Conservation (phyloP, 2,888 invertebrate genomes). For the Harpalus rufipes region DNA sequence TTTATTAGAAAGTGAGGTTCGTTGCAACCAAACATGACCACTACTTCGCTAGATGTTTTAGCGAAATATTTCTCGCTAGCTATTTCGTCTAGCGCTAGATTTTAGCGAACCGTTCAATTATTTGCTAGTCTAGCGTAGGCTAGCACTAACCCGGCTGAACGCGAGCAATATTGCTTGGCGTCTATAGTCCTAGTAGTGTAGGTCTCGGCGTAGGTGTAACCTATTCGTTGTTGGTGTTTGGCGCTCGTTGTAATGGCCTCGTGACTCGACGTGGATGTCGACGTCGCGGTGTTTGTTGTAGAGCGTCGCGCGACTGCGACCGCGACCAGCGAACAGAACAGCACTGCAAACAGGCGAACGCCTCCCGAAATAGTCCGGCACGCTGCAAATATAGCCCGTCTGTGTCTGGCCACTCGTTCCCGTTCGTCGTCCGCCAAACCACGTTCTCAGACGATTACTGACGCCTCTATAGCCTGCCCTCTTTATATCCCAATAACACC, state of each 20-base stretch:
- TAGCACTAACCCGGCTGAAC: too few species aligned
- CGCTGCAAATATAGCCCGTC: conserved; percentile 70
- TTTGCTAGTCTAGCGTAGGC: too few species aligned
- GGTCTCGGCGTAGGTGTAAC: too few species aligned
- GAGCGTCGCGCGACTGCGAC: not conserved
- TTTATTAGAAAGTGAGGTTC: too few species aligned
- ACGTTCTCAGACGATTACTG: conserved; percentile 69
- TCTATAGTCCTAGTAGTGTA: too few species aligned
- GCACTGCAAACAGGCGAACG: conserved; percentile 43
- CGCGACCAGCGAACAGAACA: not conserved
- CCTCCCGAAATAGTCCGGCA: conserved; percentile 70
- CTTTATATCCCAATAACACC: conserved; percentile 4
- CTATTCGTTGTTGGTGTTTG: conserved; percentile 12
- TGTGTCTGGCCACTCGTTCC: conserved; percentile 7
- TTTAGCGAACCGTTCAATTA: too few species aligned
- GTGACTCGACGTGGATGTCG: conserved; percentile 24
- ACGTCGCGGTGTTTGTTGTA: not conserved
- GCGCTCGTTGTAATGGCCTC: conserved; percentile 40
- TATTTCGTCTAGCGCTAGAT: too few species aligned
- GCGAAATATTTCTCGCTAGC: too few species aligned
- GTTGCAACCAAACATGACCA: too few species aligned
- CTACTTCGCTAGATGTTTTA: too few species aligned
- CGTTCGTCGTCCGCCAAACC: conserved; percentile 68
- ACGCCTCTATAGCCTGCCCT: conserved; percentile 7
- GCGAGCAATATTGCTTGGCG: too few species aligned